These are phyloP conservation scores for Athalia rosae DNA, from an alignment of 2,888 invertebrate genomes.

Conservation along the genomic window DNA sequence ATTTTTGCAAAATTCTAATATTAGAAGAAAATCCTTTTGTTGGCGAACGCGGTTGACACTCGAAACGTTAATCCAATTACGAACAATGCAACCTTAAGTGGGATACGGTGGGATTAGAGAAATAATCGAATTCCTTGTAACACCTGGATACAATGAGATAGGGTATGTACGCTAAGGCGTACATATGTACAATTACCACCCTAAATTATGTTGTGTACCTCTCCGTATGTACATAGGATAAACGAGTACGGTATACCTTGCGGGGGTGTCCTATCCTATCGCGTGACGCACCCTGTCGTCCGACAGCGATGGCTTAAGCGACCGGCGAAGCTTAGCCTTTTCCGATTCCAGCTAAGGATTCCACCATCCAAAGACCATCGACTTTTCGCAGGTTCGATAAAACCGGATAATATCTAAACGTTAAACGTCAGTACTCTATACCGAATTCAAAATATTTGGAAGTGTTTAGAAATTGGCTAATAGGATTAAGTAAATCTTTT, in stretches of 20 bases:
- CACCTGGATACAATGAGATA: not conserved
- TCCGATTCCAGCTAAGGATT: too few species aligned
- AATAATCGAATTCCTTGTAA: conserved; percentile 23
- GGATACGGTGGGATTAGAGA: not conserved
- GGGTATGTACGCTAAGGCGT: not conserved
- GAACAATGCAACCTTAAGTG: conserved; percentile 21
- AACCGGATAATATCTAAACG: not conserved
- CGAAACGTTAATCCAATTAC: conserved; percentile 34
- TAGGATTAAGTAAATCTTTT: conserved; percentile 10
- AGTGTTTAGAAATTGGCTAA: conserved; percentile 12
- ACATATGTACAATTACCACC: not conserved
- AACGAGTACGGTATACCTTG: too few species aligned
- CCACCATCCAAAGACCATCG: too few species aligned
- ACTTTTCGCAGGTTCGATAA: not conserved
- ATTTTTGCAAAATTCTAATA: conserved; percentile 5
- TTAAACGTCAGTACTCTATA: not conserved
- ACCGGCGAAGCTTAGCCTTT: too few species aligned
- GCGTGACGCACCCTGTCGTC: too few species aligned
- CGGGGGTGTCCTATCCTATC: too few species aligned
- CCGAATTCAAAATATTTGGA: conserved; percentile 29
- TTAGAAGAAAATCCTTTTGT: not conserved
- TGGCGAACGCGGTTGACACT: not conserved
- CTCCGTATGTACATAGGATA: not conserved
- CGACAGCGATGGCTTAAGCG: too few species aligned
- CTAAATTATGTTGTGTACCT: conserved; percentile 5